Evolutionary conservation across 1,140 invertebrate genomes (phyloP), one percentile per base, ranked within the genome.

Genomic region (Macrobrachium rosenbergii): DNA sequence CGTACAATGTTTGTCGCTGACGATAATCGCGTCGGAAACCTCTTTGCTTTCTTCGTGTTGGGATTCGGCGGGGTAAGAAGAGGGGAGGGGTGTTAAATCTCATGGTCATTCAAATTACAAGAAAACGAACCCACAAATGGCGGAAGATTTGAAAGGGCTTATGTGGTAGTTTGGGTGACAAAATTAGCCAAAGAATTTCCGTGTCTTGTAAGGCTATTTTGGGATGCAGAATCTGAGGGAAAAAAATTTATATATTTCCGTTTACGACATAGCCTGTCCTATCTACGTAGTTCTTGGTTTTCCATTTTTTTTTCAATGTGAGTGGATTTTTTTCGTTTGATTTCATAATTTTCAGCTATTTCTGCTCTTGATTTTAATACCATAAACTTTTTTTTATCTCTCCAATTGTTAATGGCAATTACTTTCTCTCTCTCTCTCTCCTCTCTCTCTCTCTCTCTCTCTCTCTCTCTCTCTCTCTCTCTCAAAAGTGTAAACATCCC

Each of bases 391-490:
- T 52, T 8, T 0, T 52, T 8, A 52, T 52, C 52, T 52, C 7
- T 12, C 2, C 12, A 52, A 52, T 52, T 8, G 7, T 52, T 52
- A 52, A 5, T 10, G 45, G 43, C 43, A 23, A 76, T n/a, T 58
- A 77, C 7, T 17, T 6, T 14, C 52, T 21, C 52, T 28, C 45
- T 77, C 75, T 76, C 28, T 45, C 28, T 76, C 43, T 14, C 52
- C 21, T 62, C 45, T 16, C 77, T 80, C 58, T 37, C 77, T 59
- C 37, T 11, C 52, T 45, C 62, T 69, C 79, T 28, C 79, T 43
- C 63, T 28, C 62, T 82, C 23, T 82, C 37, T 62, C 37, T 60
- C 60, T 63, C 79, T 69, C 37, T 69, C 60, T 69, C 64, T 69
- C 64, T 69, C 64, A 52, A 52, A 8, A 52, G 52, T 52, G 3